Evolutionary conservation across 2,113 vertebrate species (phyloP), one percentile per base, ranked within the genome.

Genomic region (Himantopus leucocephalus): DNA sequence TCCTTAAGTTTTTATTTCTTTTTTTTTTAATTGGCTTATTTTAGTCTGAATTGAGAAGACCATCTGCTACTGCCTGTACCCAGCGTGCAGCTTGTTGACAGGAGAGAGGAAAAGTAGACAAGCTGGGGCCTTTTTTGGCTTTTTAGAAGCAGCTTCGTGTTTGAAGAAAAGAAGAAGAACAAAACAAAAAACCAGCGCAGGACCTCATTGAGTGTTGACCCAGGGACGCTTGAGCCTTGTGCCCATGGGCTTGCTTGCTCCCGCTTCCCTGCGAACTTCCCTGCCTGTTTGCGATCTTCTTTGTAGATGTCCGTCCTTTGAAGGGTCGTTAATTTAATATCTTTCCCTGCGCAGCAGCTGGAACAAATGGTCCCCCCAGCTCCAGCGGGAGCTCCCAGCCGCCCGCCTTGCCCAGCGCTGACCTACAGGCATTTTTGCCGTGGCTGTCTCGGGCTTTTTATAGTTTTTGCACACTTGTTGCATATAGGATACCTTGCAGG

Each of bases 381-480:
- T 88, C 72, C 76, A 45, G 73, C 11, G 1, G 60, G 86, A 83
- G 73, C 81, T 92, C 86, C 80, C 68, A 74, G 93, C 64, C 24
- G 1, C 73, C 73, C 0, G 60, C 78, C 71, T 90, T 4, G 3
- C 95, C 85, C 2, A 3, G 56, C 1, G 3, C 96, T 96, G 95
- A 93, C 73, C 88, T 83, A 37, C 34, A 64, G 80, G 76, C 85
- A 95, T 95, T 96, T 97, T 92, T 95, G 85, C 63, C 4, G 0
- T 86, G 88, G 52, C 47, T 88, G 55, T 62, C 63, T 73, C 41
- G 8, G 66, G 82, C 92, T 96, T 96, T 96, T 92, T 96, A 92
- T 94, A 95, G 92, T 63, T 94, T 96, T 92, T 89, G 85, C 76
- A 91, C 94, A 91, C 88, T 92, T 96, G 95, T 89, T 93, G 79